These are phyloP conservation scores for Crotophaga sulcirostris DNA, from an alignment of 2,113 vertebrate genomes.

Conservation along the genomic window DNA sequence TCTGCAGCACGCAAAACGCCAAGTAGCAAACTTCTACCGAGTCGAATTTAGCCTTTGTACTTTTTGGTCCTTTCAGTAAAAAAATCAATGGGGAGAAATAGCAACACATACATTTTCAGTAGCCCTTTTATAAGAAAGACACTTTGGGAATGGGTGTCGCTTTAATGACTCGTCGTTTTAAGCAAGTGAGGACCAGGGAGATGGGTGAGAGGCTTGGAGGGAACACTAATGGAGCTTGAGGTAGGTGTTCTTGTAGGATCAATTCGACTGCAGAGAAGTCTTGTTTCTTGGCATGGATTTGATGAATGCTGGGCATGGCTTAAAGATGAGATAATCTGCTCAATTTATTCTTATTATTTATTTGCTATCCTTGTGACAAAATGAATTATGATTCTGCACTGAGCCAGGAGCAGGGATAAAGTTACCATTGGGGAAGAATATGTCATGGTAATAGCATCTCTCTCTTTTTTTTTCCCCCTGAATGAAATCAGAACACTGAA, in stretches of 20 bases:
- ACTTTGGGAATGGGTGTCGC: not conserved
- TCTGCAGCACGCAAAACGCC: not conserved
- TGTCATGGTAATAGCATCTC: conserved; percentile 51
- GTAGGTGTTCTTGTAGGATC: conserved; percentile 34
- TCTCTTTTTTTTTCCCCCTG: not conserved
- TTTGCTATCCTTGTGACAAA: conserved; percentile 65
- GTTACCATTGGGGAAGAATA: conserved; percentile 60
- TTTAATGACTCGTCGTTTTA: conserved; percentile 20
- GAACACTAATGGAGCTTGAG: conserved; percentile 9
- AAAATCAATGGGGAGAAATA: conserved; percentile 47
- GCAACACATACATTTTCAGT: not conserved
- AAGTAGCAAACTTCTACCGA: not conserved
- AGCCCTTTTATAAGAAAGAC: not conserved
- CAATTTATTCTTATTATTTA: conserved; percentile 71
- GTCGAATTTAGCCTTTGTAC: not conserved
- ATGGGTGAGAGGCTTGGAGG: not conserved
- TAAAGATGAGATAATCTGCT: conserved; percentile 69
- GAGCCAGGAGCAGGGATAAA: conserved; percentile 57
- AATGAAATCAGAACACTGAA: conserved; percentile 37
- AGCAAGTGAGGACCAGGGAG: not conserved
- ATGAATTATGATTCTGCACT: conserved; percentile 45
- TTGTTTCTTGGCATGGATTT: conserved; percentile 28
- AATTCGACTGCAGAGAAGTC: conserved; percentile 18
- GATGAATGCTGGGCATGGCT: conserved; percentile 57
- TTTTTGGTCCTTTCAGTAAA: not conserved